Percentiles rank a stretch among this genome's conserved stretches.
phyloP scores from a whole-genome alignment of 2,113 vertebrate genomes.

The Euleptes europaea region DNA sequence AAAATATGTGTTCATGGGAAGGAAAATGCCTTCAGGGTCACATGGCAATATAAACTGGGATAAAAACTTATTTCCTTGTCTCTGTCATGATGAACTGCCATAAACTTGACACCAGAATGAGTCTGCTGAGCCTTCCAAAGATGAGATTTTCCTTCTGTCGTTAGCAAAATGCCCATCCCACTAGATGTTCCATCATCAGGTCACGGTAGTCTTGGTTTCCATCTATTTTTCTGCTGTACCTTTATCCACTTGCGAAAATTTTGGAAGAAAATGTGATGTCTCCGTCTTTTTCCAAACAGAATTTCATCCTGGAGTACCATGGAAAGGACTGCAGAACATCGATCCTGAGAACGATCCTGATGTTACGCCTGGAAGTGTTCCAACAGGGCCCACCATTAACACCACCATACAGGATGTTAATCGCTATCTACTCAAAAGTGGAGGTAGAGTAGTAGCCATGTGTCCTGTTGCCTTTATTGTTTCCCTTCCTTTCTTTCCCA shows the following conservation, averaged over 20 bases:
- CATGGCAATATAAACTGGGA: neutral
- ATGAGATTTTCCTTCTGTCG: neutral
- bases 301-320: constrained; percentile 97
- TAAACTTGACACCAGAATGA: neutral
- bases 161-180: neutral
- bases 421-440: constrained; percentile 95
- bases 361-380: constrained; percentile 97
- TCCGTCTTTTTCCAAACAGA: constrained; percentile 72
- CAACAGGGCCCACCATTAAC: constrained; percentile 95
- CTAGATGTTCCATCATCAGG: neutral
- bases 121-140: neutral
- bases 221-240: neutral
- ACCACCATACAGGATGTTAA: constrained; percentile 98
- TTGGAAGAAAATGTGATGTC: neutral
- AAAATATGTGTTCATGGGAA: neutral
- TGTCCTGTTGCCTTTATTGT: neutral
- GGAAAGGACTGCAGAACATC: constrained; percentile 99
- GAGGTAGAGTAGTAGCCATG: constrained; percentile 75
- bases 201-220: neutral
- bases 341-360: constrained; percentile 98
- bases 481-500: neutral
- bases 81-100: neutral
- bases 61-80: neutral
- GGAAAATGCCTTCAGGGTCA: neutral
- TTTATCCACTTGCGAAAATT: accelerated